Evolutionary conservation across 1,140 invertebrate genomes (phyloP).

Genomic region (Bilobella aurantiaca): DNA sequence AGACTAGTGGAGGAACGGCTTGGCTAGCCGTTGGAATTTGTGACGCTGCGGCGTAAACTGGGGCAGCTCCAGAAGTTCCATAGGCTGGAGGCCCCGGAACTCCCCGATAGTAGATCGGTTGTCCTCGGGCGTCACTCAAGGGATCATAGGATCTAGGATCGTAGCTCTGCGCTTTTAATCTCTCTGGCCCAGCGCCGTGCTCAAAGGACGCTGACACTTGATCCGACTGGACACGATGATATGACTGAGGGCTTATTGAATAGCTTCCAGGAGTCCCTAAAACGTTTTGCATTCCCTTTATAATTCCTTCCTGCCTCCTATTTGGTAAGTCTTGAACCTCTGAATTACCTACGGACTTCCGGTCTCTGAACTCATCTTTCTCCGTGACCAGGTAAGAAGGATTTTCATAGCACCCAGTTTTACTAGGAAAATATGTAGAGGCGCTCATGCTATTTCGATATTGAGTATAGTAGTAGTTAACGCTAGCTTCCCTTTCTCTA

Average conservation of each 20-base stretch:
- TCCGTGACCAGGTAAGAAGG: constrained; percentile 34
- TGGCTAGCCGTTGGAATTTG: neutral
- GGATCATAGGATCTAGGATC: neutral
- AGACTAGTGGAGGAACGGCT: neutral
- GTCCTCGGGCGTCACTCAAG: neutral
- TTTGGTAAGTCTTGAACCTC: constrained; percentile 11
- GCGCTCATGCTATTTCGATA: neutral
- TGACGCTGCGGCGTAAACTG: too few relatives aligned
- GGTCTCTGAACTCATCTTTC: constrained; percentile 27
- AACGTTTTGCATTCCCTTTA: constrained; percentile 34
- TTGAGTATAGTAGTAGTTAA: constrained; percentile 9
- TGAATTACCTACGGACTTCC: neutral
- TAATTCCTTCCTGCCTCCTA: constrained; percentile 18
- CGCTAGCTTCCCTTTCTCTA: constrained; percentile 16
- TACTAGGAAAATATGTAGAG: constrained; percentile 23
- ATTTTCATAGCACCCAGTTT: constrained; percentile 34
- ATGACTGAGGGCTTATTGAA: neutral
- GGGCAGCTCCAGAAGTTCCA: neutral
- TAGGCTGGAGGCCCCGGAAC: neutral
- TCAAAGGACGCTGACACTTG: neutral
- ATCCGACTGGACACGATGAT: neutral
- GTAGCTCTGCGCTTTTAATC: neutral
- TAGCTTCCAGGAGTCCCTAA: constrained; percentile 17
- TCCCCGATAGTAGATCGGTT: neutral
- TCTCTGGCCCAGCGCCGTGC: neutral